Base-by-base conservation (phyloP, 37 sponge, comb jelly and placozoan species). In the Beroe forskalii region DNA sequence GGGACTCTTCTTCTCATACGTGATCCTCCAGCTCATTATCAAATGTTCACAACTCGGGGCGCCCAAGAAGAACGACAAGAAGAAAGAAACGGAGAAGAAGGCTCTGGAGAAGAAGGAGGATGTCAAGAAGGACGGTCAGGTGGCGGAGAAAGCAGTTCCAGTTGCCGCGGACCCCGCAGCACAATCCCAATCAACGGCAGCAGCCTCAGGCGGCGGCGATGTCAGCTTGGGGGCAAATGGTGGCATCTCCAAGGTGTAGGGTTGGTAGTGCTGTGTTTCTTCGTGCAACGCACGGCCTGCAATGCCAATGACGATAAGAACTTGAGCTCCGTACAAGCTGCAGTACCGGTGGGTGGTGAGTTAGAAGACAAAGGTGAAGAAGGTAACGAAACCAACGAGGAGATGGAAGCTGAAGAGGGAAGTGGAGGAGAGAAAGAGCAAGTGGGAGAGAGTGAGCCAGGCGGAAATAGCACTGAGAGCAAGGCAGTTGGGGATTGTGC, bases 21-120 rank as follows among this genome's bases (percentile, higher is more conserved):
- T 80, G 12, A 38, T 80, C 55, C 86, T 80, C 3, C 44, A 80
- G 55, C 23, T 80, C 28, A 80, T 80, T 43, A 80, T 80, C 44
- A 41, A 25, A 80, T 80, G 86, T 25, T 80, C 86, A 14, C 86
- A 80, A 25, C 19, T 80, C 6, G 86, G 86, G 4, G 86, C 55
- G 2, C 86, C 44, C 55, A 42, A 39, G 6, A 33, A 33, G 36
- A 30, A 14, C 6, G 40, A 33, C 40, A 72, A 33, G 39, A 44
- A 44, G 55, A 80, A 80, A 37, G 55, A 80, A 38, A 27, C 37
- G 30, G 42, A 80, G 55, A 80, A 80, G 55, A 20, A 35, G 12
- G 32, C 12, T 32, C 33, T 33, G 32, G 55, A 41, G 30, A 80
- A 80, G 55, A 80, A 80, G 55, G 55, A 80, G 86, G 40, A 44